These are phyloP conservation scores for Fundulus diaphanus DNA, from an alignment of 2,797 vertebrate species.

Conservation along the genomic window DNA sequence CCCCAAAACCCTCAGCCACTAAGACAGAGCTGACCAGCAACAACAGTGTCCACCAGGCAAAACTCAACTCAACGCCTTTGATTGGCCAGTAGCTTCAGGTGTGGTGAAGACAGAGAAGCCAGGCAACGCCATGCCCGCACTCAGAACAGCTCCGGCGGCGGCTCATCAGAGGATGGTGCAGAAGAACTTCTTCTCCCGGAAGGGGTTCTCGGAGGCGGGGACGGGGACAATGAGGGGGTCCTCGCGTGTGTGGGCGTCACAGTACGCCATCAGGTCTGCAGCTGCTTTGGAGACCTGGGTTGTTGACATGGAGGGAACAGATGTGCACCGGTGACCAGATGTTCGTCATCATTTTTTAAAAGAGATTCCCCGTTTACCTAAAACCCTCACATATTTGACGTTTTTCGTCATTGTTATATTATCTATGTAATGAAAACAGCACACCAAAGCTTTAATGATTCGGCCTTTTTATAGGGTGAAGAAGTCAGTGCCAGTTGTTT, in stretches of 20 bases:
- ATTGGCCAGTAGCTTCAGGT: slow-evolving; percentile 75
- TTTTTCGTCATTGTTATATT: not conserved
- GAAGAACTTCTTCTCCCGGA: slow-evolving; percentile 99
- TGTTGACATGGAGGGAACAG: not conserved
- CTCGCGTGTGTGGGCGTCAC: slow-evolving; percentile 94
- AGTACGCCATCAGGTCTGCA: slow-evolving; percentile 97
- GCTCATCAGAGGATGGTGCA: slow-evolving; percentile 94
- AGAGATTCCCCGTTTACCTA: not conserved
- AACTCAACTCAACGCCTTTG: slow-evolving; percentile 70
- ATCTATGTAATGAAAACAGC: not conserved
- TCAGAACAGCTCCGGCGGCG: slow-evolving; percentile 30
- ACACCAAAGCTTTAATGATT: not conserved
- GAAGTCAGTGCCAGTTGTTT: no score
- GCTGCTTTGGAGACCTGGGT: slow-evolving; percentile 95
- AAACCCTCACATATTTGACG: not conserved
- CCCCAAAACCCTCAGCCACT: slow-evolving; percentile 72
- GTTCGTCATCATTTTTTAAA: not conserved
- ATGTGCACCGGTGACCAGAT: not conserved
- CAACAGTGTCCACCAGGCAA: slow-evolving; percentile 74
- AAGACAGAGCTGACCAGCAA: slow-evolving; percentile 72
- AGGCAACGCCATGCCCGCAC: slow-evolving; percentile 69
- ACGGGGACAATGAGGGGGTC: slow-evolving; percentile 97
- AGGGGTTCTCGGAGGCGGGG: slow-evolving; percentile 97
- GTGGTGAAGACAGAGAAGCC: slow-evolving; percentile 78
- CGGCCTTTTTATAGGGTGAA: no score